A percentile compares a stretch with the other conserved stretches of the same genome.
phyloP scores from a whole-genome alignment of 2,797 vertebrate genomes.

The Carcharodon carcharias region DNA sequence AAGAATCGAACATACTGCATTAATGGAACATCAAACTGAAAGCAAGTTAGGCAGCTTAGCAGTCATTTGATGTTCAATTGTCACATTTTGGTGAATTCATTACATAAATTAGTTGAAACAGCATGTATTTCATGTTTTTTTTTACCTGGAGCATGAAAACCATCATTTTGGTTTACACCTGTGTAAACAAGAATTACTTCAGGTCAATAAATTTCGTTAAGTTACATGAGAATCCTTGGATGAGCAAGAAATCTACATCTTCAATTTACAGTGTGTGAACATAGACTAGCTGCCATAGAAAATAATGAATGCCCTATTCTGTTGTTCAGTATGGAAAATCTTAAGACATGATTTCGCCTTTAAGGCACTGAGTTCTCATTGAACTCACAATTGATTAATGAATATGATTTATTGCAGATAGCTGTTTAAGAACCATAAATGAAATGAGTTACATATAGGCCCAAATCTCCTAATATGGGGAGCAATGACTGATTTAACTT shows the following conservation, averaged over 20 bases:
- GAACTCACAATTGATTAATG: not conserved
- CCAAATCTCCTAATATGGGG: no score
- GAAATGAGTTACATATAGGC: not conserved
- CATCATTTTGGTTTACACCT: not conserved
- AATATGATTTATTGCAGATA: not conserved
- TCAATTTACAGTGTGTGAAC: not conserved
- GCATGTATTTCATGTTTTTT: no score
- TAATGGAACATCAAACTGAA: not conserved
- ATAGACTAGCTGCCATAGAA: not conserved
- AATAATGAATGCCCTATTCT: not conserved
- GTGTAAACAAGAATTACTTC: not conserved
- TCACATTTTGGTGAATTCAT: not conserved
- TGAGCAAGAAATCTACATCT: not conserved
- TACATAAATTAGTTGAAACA: not conserved
- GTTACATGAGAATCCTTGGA: not conserved
- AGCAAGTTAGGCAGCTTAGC: not conserved
- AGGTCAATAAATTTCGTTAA: not conserved
- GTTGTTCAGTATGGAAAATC: not conserved
- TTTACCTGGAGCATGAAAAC: not conserved
- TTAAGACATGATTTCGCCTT: not conserved
- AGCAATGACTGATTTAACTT: no score
- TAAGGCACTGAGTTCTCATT: not conserved
- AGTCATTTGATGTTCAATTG: not conserved
- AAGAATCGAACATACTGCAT: not conserved
- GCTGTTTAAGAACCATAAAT: not conserved